phyloP scores from a whole-genome alignment of 2,113 vertebrate species.

The Thunnus thynnus region DNA sequence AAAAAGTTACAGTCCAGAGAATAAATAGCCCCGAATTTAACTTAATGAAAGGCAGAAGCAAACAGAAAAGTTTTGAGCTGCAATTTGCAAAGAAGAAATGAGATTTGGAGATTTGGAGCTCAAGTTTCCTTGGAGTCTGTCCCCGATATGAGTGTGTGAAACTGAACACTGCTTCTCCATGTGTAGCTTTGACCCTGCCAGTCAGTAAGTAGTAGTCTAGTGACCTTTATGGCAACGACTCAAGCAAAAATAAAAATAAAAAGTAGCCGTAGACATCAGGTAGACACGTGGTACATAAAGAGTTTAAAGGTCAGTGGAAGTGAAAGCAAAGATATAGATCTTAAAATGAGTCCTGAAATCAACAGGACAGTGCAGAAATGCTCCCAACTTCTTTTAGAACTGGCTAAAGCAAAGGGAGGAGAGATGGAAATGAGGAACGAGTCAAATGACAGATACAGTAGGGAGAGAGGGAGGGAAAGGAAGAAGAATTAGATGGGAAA shows the following conservation, averaged over 20 bases:
- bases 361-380: not conserved
- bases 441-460: constrained; percentile 1
- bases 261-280: not conserved
- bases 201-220: no score
- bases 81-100: not conserved
- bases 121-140: not conserved
- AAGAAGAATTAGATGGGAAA: constrained; percentile 24
- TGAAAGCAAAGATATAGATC: not conserved
- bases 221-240: not conserved
- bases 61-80: no score
- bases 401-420: constrained; percentile 2
- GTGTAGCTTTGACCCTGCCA: not conserved
- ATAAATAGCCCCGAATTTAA: no score
- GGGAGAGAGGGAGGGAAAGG: not conserved
- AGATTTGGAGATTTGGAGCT: not conserved
- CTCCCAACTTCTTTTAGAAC: not conserved
- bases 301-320: constrained; percentile 26
- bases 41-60: no score
- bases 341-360: not conserved
- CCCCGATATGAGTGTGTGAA: not conserved
- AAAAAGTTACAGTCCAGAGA: no score
- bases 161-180: not conserved
- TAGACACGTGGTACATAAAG: not conserved
- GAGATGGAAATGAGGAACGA: constrained; percentile 24
- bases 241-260: not conserved